Evolutionary conservation across 2,113 vertebrate genomes (phyloP), one percentile per base, ranked within the genome.

Genomic region (Semicossyphus pulcher): DNA sequence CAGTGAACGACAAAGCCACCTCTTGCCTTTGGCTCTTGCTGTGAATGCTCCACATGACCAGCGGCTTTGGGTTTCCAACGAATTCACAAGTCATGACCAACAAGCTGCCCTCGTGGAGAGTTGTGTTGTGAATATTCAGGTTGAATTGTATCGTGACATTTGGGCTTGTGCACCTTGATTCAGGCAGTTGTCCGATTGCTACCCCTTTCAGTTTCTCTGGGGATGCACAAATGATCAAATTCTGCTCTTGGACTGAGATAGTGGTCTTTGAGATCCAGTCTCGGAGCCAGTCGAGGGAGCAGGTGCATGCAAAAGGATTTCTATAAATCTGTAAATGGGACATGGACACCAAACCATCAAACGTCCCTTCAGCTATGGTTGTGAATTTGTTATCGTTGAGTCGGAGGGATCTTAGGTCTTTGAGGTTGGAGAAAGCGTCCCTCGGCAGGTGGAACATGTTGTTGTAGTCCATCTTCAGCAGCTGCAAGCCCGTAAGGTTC

Each of bases 401-500:
- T 44, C 96, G 94, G n/a, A 99, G 88, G 0, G 97, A 97, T 25
- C 93, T 94, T 71, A 99, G 93, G 61, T 98, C 94, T 11, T 91
- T 93, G 25, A 99, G 93, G 42, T 92, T 94, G 39, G 87, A 79
- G 37, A 99, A 97, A 14, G 96, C 96, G 0, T 94, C 92, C 25
- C 81, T 86, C 1, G 98, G 97, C 76, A 99, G 91, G 18, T 84
- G 78, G 12, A 88, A 87, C 93, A 99, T 91, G 78, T 94, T 89
- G 28, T 99, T 99, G 84, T 99, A 94, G 92, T 98, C 97, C 96
- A 99, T 96, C 90, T 97, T 99, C 48, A 99, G 87, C 76, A 99
- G 76, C 78, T 96, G 95, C 54, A 99, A 93, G 7, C 92, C 91
- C 0, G 94, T 95, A 32, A 99, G 93, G 87, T 96, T 97, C 62